A percentile compares a stretch with the other conserved stretches of the same genome.
phyloP scores from a whole-genome alignment of 2,888 invertebrate genomes.

The Gymnosoma rotundatum region DNA sequence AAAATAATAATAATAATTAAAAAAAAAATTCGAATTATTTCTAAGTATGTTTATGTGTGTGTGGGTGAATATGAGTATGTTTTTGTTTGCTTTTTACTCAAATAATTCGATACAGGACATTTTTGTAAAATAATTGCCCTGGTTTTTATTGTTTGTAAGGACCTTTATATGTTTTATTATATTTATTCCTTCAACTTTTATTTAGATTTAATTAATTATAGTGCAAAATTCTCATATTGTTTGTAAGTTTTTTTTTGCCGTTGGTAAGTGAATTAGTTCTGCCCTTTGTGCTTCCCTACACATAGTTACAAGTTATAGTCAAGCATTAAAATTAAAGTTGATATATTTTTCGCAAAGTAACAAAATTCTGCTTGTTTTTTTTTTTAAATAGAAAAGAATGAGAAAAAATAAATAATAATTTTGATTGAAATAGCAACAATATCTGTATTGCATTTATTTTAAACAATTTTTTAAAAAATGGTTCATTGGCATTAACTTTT shows the following conservation, averaged over 20 bases:
- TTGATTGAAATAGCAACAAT: too few relatives aligned
- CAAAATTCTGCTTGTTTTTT: neutral
- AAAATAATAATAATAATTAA: neutral
- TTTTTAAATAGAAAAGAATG: slow-evolving; percentile 12
- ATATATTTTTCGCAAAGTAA: slow-evolving; percentile 23
- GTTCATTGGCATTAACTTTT: too few relatives aligned
- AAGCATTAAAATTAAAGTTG: slow-evolving; percentile 48
- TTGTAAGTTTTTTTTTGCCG: slow-evolving; percentile 10
- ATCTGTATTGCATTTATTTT: too few relatives aligned
- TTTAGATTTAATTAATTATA: slow-evolving; percentile 14
- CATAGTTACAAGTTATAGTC: slow-evolving; percentile 28
- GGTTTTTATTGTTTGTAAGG: neutral
- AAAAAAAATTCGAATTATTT: neutral
- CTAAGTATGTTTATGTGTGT: slow-evolving; percentile 56
- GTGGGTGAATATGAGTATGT: slow-evolving; percentile 16
- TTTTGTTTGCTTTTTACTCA: neutral
- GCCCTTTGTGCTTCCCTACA: slow-evolving; percentile 36
- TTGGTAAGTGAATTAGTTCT: slow-evolving; percentile 51
- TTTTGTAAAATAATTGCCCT: neutral
- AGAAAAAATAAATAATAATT: neutral
- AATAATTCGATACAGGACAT: neutral
- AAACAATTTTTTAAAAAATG: too few relatives aligned
- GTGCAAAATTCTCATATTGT: slow-evolving; percentile 19
- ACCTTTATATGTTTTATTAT: slow-evolving; percentile 32
- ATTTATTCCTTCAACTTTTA: slow-evolving; percentile 57